Conservation (phyloP, 2,888 invertebrate genomes). For the Drosophila mimetica region DNA sequence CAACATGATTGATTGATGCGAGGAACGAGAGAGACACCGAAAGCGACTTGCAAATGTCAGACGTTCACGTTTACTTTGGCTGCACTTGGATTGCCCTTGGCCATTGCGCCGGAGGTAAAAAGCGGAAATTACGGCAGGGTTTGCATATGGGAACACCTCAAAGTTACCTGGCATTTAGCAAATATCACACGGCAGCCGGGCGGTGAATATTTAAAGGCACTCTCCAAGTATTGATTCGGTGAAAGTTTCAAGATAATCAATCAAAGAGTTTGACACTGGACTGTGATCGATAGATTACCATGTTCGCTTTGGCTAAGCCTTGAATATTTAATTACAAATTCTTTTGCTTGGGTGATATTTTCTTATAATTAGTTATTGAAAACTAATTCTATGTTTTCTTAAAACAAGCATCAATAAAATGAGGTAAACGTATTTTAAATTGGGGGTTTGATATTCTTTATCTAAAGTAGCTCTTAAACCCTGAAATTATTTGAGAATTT, state of each 20-base stretch:
- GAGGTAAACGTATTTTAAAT: not conserved
- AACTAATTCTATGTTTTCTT: not conserved
- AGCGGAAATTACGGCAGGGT: constrained; percentile 20
- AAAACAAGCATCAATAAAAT: too few relatives aligned
- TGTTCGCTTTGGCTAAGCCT: not conserved
- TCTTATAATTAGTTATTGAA: not conserved
- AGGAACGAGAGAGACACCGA: not conserved
- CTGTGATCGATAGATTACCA: constrained; percentile 24
- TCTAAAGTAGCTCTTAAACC: too few relatives aligned
- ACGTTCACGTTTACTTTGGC: constrained; percentile 10
- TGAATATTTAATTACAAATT: not conserved
- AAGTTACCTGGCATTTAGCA: constrained; percentile 26
- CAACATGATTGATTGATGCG: constrained; percentile 64
- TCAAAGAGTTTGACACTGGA: constrained; percentile 21
- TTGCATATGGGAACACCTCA: constrained; percentile 27
- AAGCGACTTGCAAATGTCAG: constrained; percentile 33
- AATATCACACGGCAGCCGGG: constrained; percentile 10
- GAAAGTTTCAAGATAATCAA: constrained; percentile 31
- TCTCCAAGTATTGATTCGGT: constrained; percentile 27
- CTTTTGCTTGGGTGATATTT: not conserved
- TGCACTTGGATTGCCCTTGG: constrained; percentile 38
- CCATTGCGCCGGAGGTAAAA: not conserved
- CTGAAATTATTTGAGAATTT: too few relatives aligned
- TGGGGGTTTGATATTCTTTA: too few relatives aligned
- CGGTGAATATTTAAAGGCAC: not conserved